Conservation (phyloP, 2,113 vertebrate species). For the Cheirogaleus medius region DNA sequence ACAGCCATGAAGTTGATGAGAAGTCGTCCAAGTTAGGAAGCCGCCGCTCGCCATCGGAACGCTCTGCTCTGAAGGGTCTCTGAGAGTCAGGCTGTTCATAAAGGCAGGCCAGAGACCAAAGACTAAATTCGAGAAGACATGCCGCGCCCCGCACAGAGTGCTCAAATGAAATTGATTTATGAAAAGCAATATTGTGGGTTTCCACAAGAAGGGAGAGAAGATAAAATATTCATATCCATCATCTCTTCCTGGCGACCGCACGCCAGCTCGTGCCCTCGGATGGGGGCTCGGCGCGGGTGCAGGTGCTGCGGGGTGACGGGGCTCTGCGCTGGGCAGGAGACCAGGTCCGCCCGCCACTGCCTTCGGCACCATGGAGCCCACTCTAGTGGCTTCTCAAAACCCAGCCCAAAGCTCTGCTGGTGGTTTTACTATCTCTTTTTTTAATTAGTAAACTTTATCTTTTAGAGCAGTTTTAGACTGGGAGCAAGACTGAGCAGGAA, state of each 20-base stretch:
- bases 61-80: slow-evolving; percentile 56
- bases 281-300: background rate
- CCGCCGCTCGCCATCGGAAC: background rate
- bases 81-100: slow-evolving; percentile 12
- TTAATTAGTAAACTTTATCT: background rate
- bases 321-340: background rate
- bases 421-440: background rate
- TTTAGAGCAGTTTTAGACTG: background rate
- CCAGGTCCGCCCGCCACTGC: background rate
- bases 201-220: slow-evolving; percentile 32
- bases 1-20: background rate
- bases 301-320: too few relatives aligned
- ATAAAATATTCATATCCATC: slow-evolving; percentile 47
- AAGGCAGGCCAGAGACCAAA: background rate
- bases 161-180: background rate
- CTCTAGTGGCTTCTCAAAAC: too few relatives aligned
- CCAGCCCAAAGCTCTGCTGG: background rate
- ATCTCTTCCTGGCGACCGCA: background rate
- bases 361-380: background rate
- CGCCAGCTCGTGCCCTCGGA: background rate
- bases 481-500: background rate
- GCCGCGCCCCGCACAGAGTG: background rate
- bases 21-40: background rate
- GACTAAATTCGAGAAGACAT: slow-evolving; percentile 9
- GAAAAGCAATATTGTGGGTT: slow-evolving; percentile 10